These are phyloP conservation scores for Baryphthengus martii DNA, from an alignment of 2,113 vertebrate species.

Conservation along the genomic window DNA sequence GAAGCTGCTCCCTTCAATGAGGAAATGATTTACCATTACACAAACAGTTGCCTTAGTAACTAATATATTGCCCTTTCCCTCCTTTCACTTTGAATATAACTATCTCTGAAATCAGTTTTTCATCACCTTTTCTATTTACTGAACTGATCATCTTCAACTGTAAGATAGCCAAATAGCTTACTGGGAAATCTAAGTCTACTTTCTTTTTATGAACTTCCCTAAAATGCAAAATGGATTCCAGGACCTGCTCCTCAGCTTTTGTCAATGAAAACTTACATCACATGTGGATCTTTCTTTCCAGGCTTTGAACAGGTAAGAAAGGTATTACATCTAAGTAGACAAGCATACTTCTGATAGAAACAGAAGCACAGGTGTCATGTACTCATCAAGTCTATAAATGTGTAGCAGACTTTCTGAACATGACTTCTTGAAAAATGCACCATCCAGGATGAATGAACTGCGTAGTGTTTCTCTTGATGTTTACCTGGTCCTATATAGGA, in stretches of 20 bases:
- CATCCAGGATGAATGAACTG: not conserved
- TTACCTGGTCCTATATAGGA: not conserved
- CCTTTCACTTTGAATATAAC: not conserved
- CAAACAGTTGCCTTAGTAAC: constrained; percentile 34
- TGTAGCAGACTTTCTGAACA: not conserved
- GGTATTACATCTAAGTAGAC: not conserved
- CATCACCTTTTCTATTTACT: constrained; percentile 15
- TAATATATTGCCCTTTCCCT: not conserved
- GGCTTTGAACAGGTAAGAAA: not conserved
- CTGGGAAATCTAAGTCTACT: not conserved
- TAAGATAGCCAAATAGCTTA: not conserved
- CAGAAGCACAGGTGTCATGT: not conserved
- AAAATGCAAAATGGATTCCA: not conserved
- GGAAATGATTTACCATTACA: constrained; percentile 21
- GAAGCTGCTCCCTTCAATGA: not conserved
- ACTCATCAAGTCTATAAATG: not conserved
- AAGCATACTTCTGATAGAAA: not conserved
- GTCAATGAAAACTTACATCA: not conserved
- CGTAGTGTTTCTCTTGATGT: constrained; percentile 8
- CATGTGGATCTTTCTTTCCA: not conserved
- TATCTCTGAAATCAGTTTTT: not conserved
- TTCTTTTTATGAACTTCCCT: not conserved
- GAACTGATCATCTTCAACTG: constrained; percentile 12
- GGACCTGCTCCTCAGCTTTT: not conserved
- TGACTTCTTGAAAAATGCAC: not conserved